A percentile compares a stretch with the other conserved stretches of the same genome.
Conservation (phyloP, 1,140 invertebrate species). For the Drosophila aff. region DNA sequence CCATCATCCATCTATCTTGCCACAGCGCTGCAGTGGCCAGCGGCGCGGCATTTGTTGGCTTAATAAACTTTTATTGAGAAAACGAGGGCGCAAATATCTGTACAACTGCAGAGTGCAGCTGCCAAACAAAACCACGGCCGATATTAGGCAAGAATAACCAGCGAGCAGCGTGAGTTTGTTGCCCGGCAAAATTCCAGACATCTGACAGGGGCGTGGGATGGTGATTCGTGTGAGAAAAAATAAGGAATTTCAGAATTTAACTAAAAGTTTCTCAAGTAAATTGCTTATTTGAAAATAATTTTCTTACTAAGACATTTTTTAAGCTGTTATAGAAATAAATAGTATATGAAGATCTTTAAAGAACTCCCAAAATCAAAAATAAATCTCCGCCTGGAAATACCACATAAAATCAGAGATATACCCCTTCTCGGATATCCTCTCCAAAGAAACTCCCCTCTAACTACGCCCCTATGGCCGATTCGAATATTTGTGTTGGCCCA, state of each 20-base stretch:
- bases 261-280: too few relatives aligned
- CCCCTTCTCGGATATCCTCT: neutral
- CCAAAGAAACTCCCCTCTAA: neutral
- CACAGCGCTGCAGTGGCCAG: slow-evolving; percentile 1
- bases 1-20: slow-evolving; percentile 5
- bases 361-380: fast-evolving
- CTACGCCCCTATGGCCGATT: neutral
- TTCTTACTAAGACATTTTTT: too few relatives aligned
- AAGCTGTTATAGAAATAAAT: neutral
- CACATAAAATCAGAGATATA: neutral
- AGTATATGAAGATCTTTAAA: neutral
- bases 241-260: too few relatives aligned
- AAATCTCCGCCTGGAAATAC: neutral
- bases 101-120: slow-evolving; percentile 38
- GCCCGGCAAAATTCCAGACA: slow-evolving; percentile 11
- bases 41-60: slow-evolving; percentile 20
- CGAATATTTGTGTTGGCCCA: slow-evolving; percentile 38
- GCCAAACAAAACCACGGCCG: slow-evolving; percentile 36
- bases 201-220: neutral
- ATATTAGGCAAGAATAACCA: slow-evolving; percentile 49
- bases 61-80: slow-evolving; percentile 59
- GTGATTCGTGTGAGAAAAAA: neutral
- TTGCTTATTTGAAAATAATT: too few relatives aligned
- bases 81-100: slow-evolving; percentile 31
- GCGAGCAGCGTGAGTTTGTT: slow-evolving; percentile 5